Evolutionary conservation across 2,113 vertebrate species (phyloP).

Genomic region (Agelaius phoeniceus): DNA sequence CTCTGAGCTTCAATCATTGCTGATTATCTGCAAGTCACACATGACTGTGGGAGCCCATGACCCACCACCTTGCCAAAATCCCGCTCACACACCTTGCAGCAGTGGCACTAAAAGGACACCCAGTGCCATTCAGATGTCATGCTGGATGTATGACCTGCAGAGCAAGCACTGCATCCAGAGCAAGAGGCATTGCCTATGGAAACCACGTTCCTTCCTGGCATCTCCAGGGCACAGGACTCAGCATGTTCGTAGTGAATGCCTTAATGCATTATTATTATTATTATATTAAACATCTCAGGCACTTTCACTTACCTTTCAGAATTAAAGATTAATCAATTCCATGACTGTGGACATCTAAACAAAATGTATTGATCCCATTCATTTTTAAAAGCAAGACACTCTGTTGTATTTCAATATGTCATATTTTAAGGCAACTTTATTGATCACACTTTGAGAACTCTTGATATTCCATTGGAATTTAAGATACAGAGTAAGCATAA

Average conservation of each 20-base stretch:
- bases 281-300: constrained; percentile 45
- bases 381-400: constrained; percentile 51
- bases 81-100: rapidly evolving
- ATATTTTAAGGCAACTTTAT: constrained; percentile 35
- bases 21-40: neutral
- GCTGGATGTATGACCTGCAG: neutral
- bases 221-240: neutral
- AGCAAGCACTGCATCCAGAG: neutral
- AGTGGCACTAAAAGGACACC: neutral
- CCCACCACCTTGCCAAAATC: neutral
- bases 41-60: neutral
- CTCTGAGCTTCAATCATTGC: neutral
- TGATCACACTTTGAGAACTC: constrained; percentile 18
- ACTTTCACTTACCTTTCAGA: constrained; percentile 59
- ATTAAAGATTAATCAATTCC: constrained; percentile 62
- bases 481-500: neutral
- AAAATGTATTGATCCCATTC: constrained; percentile 56
- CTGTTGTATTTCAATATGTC: constrained; percentile 12
- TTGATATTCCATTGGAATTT: neutral
- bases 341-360: constrained; percentile 38
- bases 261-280: constrained; percentile 40
- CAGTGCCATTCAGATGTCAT: neutral
- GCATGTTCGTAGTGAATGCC: neutral
- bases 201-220: constrained; percentile 13
- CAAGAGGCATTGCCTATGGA: neutral